Percentiles rank a stretch among this genome's conserved stretches.
These are phyloP conservation scores for Clitarchus hookeri DNA, from an alignment of 2,888 invertebrate species.

Conservation along the genomic window DNA sequence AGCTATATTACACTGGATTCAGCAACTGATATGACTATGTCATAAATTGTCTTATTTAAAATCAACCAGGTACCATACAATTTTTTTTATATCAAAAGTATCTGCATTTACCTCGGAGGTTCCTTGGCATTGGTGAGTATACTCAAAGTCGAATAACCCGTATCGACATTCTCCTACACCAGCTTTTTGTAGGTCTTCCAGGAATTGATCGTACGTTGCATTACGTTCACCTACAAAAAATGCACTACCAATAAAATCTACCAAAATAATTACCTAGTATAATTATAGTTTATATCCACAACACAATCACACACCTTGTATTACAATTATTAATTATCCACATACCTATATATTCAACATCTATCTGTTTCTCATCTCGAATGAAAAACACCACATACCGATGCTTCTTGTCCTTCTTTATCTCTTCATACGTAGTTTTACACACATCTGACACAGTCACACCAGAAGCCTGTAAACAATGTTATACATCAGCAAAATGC, in stretches of 20 bases:
- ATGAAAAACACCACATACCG: slow-evolving; percentile 97
- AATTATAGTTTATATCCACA: neutral
- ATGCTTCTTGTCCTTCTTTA: slow-evolving; percentile 97
- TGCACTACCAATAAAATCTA: slow-evolving; percentile 20
- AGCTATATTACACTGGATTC: no score
- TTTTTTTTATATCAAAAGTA: no score
- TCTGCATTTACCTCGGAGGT: slow-evolving; percentile 71
- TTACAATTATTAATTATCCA: neutral
- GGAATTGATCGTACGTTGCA: slow-evolving; percentile 92
- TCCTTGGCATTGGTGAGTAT: slow-evolving; percentile 96
- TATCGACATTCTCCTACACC: slow-evolving; percentile 97
- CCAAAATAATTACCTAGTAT: neutral
- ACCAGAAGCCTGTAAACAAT: slow-evolving; percentile 79
- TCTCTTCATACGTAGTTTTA: slow-evolving; percentile 94
- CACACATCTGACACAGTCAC: slow-evolving; percentile 95
- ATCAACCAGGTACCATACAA: no score
- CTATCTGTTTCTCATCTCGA: slow-evolving; percentile 94
- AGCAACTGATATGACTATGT: no score
- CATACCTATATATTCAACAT: slow-evolving; percentile 85
- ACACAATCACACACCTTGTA: neutral
- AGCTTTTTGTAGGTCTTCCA: slow-evolving; percentile 88
- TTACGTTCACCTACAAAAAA: slow-evolving; percentile 66
- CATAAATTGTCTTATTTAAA: no score
- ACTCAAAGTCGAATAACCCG: slow-evolving; percentile 97
- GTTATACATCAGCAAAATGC: neutral